Evolutionary conservation across 2,113 vertebrate genomes (phyloP), one percentile per base, ranked within the genome.

Genomic region (Phylloscopus trochilus): DNA sequence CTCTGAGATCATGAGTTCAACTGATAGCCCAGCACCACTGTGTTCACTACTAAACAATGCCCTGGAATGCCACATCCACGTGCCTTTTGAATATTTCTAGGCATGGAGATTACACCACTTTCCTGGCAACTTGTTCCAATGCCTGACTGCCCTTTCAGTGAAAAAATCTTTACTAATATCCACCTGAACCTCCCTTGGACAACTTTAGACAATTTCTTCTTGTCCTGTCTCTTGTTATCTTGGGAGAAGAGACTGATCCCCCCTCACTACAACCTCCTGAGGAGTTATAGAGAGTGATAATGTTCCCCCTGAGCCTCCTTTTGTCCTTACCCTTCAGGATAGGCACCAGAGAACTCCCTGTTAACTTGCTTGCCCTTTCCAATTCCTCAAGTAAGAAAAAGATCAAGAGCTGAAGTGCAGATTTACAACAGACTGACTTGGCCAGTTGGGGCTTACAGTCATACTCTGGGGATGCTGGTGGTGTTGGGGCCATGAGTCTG

Each of bases 401-500:
- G 37, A 10, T 53, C 20, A 35, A 31, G 37, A 58, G 28, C 63
- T 83, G 33, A 83, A 87, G 31, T 15, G 33, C 37, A 27, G 37
- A 15, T 87, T 74, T 77, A 72, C 28, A 43, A 1, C 31, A 64
- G 27, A 17, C 7, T 53, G 44, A 23, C 31, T 69, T 74, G 39
- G 20, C 21, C 19, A 27, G 14, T 35, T 0, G 0, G 63, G 19
- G 11, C n/a, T 66, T 39, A 7, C 26, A 41, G 31, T 33, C 58
- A 7, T 2, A 4, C 41, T 3, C 51, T 10, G 63, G 15, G 26
- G 4, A 2, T 39, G 44, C 2, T n/a, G 56, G 33, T 66, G 64
- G 1, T 59, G 13, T 22, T 37, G 28, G 37, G 28, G 18, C 51
- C 0, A 0, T 22, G 11, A 3, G 0, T 30, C 37, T 28, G 15